A percentile compares a stretch with the other conserved stretches of the same genome.
Conservation (phyloP, 2,888 invertebrate genomes). For the Xestia xanthographa region DNA sequence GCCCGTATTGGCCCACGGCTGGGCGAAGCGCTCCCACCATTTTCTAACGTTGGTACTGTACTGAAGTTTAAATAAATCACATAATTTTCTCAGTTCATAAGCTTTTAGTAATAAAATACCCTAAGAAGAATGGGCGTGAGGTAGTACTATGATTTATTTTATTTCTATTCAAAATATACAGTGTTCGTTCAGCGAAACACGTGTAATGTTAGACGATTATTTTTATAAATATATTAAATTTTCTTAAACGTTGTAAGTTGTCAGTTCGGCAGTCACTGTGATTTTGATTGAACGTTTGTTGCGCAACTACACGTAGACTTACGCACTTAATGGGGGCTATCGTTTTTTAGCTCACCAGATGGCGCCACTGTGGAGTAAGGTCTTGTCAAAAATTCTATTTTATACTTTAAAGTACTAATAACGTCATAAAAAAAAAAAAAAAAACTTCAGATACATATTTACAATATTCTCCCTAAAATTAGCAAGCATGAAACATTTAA, state of each 20-base stretch:
- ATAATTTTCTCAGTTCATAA: not conserved
- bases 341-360: no score
- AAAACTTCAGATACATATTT: no score
- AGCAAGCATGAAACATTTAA: no score
- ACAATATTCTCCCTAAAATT: no score
- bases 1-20: not conserved
- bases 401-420: no score
- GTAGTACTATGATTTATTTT: conserved; percentile 44
- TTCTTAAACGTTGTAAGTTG: conserved; percentile 32
- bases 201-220: conserved; percentile 6
- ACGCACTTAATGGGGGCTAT: no score
- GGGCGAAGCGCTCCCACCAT: not conserved
- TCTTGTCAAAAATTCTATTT: no score
- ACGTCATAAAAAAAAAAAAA: no score
- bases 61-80: not conserved
- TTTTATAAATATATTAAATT: conserved; percentile 38
- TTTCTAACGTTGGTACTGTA: not conserved
- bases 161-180: conserved; percentile 40
- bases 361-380: no score
- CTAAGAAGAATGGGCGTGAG: conserved; percentile 10
- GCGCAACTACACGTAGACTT: not conserved
- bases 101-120: conserved; percentile 35
- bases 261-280: conserved; percentile 30
- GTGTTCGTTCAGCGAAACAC: conserved; percentile 6
- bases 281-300: conserved; percentile 39